phyloP scores from a whole-genome alignment of 2,797 vertebrate genomes.

The Heteromormyrus szaboi region DNA sequence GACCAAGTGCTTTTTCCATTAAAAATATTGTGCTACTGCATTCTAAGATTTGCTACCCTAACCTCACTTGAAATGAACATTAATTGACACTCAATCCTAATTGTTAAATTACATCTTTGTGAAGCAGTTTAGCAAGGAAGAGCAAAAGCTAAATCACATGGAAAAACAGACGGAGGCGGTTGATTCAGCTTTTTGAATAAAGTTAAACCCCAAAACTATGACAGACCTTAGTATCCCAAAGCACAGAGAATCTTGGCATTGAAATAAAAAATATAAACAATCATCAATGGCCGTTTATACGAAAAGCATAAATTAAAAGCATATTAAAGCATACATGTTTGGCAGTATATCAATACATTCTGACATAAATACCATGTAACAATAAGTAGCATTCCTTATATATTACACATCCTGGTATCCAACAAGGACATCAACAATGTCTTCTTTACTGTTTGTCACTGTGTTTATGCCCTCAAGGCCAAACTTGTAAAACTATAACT shows the following conservation, averaged over 20 bases:
- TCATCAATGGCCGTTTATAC: background rate
- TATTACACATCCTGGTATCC: background rate
- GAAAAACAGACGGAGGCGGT: background rate
- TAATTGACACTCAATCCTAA: background rate
- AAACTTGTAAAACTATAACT: background rate
- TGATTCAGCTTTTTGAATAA: background rate
- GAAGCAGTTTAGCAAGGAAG: background rate
- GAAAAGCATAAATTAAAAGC: background rate
- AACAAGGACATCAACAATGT: background rate
- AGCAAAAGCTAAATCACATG: background rate
- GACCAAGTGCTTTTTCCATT: background rate
- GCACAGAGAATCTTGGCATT: background rate
- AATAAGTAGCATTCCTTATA: background rate
- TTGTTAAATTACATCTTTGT: background rate
- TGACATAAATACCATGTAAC: background rate
- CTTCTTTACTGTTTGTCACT: background rate
- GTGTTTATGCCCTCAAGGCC: background rate
- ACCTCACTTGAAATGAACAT: background rate
- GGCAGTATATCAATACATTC: conserved; percentile 3
- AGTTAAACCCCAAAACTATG: background rate
- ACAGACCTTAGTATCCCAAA: background rate
- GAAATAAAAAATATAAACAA: background rate
- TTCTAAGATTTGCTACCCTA: background rate
- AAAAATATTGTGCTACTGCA: background rate
- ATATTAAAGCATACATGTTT: background rate